Base-by-base conservation (phyloP, 1,140 invertebrate species). In the Mycetomoellerius zeteki region DNA sequence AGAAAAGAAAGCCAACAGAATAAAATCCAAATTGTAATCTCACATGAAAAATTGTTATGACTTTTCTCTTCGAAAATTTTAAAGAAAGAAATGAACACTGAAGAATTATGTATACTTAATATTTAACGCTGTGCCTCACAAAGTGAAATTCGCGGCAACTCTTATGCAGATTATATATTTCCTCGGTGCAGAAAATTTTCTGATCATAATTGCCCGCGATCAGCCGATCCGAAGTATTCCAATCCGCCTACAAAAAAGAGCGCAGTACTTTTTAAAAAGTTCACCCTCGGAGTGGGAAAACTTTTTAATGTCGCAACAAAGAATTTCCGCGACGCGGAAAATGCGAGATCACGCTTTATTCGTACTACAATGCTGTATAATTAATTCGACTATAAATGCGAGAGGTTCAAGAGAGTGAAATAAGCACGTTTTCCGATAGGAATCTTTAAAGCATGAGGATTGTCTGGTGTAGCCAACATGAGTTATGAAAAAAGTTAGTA, bases 321-420 rank as follows among this genome's bases (percentile, higher is more conserved):
- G 14, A 73, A 82, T 75, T 84, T 75, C 43, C 56, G 24, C 37
- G 67, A 82, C 52, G 54, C 37, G 37, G 19, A 24, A 82, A 73
- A 30, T 14, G 69, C 37, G 54, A 60, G 27, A 27, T 84, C 37
- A 37, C 24, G 43, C 14, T 75, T 75, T 75, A 72, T 60, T 84
- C 69, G 69, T 60, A 62, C 37, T 47, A 30, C 50, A 62, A 33
- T 50, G n/a, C 24, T 73, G 67, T 33, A 24, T 75, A 84, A 84
- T 84, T 84, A 84, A 84, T 84, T 84, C 54, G 69, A 73, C 69
- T 84, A 84, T 73, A 73, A 82, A 72, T 82, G 52, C 80, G 54
- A 52, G 33, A 8, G 27, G 52, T 73, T 58, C 27, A 21, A 56
- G 69, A 12, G 19, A 47, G 37, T 24, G 54, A 56, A 84, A 84